Base-by-base conservation (phyloP, 2,888 invertebrate species). In the Piscicola geometra region DNA sequence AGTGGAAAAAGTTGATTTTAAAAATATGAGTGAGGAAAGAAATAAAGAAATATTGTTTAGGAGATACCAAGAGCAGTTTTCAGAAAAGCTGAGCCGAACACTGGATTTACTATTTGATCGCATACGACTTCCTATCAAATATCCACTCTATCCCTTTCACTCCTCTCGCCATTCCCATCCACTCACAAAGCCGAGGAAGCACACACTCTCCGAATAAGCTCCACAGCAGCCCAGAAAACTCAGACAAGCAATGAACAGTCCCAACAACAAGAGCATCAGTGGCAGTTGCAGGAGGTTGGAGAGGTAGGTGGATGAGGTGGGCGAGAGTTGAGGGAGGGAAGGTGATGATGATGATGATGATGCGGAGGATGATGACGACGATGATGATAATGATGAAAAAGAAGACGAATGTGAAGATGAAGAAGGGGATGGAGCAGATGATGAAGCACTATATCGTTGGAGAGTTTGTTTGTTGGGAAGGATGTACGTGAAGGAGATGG, bases 221-320 rank as follows among this genome's bases (percentile, higher is more conserved):
- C 76, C 76, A 66, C 76, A 76, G n/a, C 76, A 76, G 12, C 76
- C 76, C 1, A 76, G 70, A 33, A 76, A 76, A 41, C 76, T 76
- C 50, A 76, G 32, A 68, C 41, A 41, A n/a, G 73, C 60, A 5
- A 76, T 28, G 50, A 72, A 72, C 1, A 47, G 69, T 1, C 76
- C 76, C 28, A 69, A 32, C 1, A 41, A 41, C 52, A 76, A 68
- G 47, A 76, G 69, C 0, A 76, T n/a, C n/a, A 76, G 56, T 12
- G 76, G 76, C 56, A 71, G 28, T 25, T 71, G 35, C 25, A 36
- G 28, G 36, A 76, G 41, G 32, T 56, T 35, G 35, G 70, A 35
- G 35, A 72, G 56, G n/a, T 33, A 52, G 18, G 50, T 35, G 35
- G 69, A 33, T 56, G 67, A 66, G n/a, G n/a, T n/a, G 25, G 25